Percentiles rank a stretch among this genome's conserved stretches.
These are phyloP conservation scores for Thunnus maccoyii DNA, from an alignment of 2,113 vertebrate species.

Conservation along the genomic window DNA sequence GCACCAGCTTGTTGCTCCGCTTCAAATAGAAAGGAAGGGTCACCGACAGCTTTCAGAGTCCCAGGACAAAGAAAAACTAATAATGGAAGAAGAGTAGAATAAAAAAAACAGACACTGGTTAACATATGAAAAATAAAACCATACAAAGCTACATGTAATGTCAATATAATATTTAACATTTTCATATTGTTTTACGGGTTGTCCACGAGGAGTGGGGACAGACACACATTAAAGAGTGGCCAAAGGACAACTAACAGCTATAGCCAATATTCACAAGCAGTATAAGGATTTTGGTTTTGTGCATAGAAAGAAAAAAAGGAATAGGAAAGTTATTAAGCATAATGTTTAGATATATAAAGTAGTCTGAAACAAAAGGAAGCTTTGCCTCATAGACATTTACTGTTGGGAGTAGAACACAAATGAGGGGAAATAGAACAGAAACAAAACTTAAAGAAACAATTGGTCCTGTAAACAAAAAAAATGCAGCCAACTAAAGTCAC, in stretches of 20 bases:
- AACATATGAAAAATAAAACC: conserved; percentile 60
- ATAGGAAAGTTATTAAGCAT: conserved; percentile 80
- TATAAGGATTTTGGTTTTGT: conserved; percentile 77
- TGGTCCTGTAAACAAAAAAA: conserved; percentile 84
- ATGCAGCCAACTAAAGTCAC: conserved; percentile 83
- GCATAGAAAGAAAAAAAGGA: conserved; percentile 80
- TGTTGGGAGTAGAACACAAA: conserved; percentile 81
- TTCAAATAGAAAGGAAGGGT: conserved; percentile 97
- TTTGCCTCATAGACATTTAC: conserved; percentile 82
- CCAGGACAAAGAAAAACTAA: conserved; percentile 99
- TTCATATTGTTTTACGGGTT: conserved; percentile 79
- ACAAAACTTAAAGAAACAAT: conserved; percentile 76
- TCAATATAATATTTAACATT: conserved; percentile 59
- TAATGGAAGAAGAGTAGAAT: conserved; percentile 91
- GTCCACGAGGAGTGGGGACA: conserved; percentile 79
- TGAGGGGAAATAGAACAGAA: conserved; percentile 74
- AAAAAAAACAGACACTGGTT: conserved; percentile 81
- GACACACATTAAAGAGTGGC: conserved; percentile 78
- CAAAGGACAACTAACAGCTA: conserved; percentile 79
- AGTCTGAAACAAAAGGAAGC: conserved; percentile 80
- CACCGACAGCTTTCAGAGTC: conserved; percentile 98
- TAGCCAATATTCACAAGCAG: conserved; percentile 80
- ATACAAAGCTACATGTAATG: conserved; percentile 24
- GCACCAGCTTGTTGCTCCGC: conserved; percentile 99
- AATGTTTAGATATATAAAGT: conserved; percentile 68